These are phyloP conservation scores for Plebejus melissa DNA, from an alignment of 2,888 invertebrate genomes.

Conservation along the genomic window DNA sequence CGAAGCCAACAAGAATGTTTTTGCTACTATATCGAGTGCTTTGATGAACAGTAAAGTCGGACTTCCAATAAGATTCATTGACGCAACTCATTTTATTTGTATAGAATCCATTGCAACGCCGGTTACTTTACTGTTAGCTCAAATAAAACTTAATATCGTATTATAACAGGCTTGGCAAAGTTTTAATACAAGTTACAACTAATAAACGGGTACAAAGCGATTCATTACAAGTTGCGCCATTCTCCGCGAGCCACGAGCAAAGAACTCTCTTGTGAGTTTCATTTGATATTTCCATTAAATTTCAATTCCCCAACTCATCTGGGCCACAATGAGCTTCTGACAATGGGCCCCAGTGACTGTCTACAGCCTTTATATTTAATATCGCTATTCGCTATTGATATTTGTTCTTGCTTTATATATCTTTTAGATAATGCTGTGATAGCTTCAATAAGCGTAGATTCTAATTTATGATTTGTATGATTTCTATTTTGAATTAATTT, in stretches of 20 bases:
- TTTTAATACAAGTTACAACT: constrained; percentile 28
- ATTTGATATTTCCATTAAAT: constrained; percentile 69
- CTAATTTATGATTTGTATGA: background rate
- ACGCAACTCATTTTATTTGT: background rate
- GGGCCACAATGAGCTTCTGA: constrained; percentile 45
- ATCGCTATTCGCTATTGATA: constrained; percentile 29
- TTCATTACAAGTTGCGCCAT: constrained; percentile 50
- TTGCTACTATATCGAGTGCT: background rate
- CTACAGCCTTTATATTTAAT: constrained; percentile 38
- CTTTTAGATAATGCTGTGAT: constrained; percentile 1
- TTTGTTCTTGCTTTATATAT: constrained; percentile 27
- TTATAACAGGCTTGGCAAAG: constrained; percentile 32
- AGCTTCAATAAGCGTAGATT: background rate
- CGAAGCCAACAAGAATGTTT: background rate
- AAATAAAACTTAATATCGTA: constrained; percentile 22
- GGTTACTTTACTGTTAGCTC: background rate
- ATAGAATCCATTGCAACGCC: background rate
- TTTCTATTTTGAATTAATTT: background rate
- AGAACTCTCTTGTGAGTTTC: constrained; percentile 51
- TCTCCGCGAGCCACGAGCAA: constrained; percentile 50
- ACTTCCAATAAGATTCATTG: background rate
- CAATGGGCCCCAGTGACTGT: constrained; percentile 47
- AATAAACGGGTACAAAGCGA: constrained; percentile 40
- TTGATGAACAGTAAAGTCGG: background rate
- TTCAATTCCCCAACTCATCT: constrained; percentile 66